Conservation (phyloP, 2,113 vertebrate genomes). For the Oxygymnocypris stewartii region DNA sequence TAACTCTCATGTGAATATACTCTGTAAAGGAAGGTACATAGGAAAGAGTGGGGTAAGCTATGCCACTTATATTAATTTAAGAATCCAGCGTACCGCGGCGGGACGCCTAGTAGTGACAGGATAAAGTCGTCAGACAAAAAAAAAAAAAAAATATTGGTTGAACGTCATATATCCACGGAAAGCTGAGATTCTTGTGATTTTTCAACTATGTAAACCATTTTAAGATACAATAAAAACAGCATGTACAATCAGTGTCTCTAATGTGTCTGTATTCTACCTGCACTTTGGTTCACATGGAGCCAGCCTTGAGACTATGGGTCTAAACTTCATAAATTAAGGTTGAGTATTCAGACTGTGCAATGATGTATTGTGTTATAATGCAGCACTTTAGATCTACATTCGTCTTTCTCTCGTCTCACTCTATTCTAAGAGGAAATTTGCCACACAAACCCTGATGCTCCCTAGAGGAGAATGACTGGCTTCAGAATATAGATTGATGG, state of each 20-base stretch:
- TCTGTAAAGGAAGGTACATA: neutral
- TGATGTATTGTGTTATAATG: constrained; percentile 42
- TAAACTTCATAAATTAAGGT: constrained; percentile 46
- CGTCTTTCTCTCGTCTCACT: constrained; percentile 39
- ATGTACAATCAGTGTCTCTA: no score
- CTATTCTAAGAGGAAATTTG: constrained; percentile 37
- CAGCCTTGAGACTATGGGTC: neutral
- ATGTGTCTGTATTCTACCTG: constrained; percentile 1
- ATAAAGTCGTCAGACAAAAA: no score
- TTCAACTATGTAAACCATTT: no score
- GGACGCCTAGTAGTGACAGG: no score
- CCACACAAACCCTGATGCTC: constrained; percentile 40
- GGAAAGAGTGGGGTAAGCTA: neutral
- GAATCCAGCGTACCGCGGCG: no score
- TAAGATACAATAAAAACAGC: no score
- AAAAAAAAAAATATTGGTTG: no score
- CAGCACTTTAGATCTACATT: constrained; percentile 42
- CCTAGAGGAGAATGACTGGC: constrained; percentile 33
- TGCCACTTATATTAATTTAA: no score
- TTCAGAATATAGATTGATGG: constrained; percentile 54
- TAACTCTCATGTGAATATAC: neutral
- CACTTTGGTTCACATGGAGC: neutral
- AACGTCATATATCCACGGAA: no score
- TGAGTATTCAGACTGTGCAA: neutral
- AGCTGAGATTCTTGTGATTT: no score